Evolutionary conservation across 2,113 vertebrate genomes (phyloP).

Genomic region (Falcunculus frontatus): DNA sequence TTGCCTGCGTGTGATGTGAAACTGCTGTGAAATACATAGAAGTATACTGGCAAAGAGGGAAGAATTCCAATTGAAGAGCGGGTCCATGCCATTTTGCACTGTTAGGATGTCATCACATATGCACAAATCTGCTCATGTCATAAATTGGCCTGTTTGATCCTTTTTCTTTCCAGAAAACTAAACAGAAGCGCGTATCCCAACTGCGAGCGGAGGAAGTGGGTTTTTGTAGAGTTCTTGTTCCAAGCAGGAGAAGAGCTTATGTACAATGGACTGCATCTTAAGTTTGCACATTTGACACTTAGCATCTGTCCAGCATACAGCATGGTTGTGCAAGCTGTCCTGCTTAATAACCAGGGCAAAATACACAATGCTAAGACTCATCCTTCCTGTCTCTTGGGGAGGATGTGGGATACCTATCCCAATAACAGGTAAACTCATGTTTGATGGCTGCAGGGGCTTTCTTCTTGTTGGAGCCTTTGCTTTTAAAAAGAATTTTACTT

Average conservation of each 20-base stretch:
- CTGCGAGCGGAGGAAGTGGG: fast-evolving
- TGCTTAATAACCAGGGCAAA: neutral
- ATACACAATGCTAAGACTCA: neutral
- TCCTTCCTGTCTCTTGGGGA: neutral
- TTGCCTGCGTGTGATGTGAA: neutral
- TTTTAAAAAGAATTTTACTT: neutral
- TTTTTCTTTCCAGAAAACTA: neutral
- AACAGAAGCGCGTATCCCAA: fast-evolving
- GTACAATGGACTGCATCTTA: neutral
- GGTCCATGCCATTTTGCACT: neutral
- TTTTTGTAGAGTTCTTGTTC: neutral
- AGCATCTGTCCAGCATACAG: neutral
- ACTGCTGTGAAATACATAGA: neutral
- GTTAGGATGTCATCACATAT: neutral
- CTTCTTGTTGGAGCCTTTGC: neutral
- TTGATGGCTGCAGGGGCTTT: neutral
- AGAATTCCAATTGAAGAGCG: neutral
- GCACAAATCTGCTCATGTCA: neutral
- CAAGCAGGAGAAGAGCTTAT: neutral
- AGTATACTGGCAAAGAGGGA: neutral
- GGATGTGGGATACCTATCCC: neutral
- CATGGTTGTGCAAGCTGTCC: neutral
- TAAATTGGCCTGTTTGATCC: neutral
- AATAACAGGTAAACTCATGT: fast-evolving
- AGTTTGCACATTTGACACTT: neutral